Conservation (phyloP, 1,140 invertebrate species). For the Schlechtendalia chinensis region DNA sequence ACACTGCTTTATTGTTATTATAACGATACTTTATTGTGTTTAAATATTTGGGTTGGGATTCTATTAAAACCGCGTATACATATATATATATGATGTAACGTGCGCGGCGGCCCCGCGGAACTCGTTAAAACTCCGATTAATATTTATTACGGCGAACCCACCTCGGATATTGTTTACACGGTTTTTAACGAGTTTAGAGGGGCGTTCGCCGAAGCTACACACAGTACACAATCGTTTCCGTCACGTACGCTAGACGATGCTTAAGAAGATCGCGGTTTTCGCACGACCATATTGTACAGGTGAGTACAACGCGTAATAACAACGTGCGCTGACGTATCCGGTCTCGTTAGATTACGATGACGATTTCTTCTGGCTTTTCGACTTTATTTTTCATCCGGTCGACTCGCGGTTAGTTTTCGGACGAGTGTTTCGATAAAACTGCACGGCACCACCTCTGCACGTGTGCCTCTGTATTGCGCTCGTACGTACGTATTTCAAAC, state of each 20-base stretch:
- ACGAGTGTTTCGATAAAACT: too few relatives aligned
- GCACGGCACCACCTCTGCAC: too few relatives aligned
- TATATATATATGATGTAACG: background rate
- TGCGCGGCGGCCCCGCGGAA: constrained; percentile 12
- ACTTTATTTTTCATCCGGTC: too few relatives aligned
- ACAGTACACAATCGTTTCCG: background rate
- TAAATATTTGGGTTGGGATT: constrained; percentile 49
- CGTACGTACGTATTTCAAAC: too few relatives aligned
- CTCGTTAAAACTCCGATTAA: constrained; percentile 49
- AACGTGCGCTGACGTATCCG: too few relatives aligned
- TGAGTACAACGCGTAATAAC: background rate
- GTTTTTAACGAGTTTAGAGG: constrained; percentile 30
- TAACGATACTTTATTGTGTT: constrained; percentile 49
- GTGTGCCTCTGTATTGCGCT: too few relatives aligned
- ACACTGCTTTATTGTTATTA: constrained; percentile 45
- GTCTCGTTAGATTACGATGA: too few relatives aligned
- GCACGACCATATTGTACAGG: background rate
- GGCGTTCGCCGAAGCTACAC: background rate
- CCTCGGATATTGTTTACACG: constrained; percentile 41
- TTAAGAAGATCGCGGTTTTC: background rate
- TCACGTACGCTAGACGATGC: background rate
- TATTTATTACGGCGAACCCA: constrained; percentile 40
- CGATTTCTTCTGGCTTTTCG: too few relatives aligned
- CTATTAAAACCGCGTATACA: constrained; percentile 43
- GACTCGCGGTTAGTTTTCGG: too few relatives aligned